Conservation (phyloP, 2,888 invertebrate species). For the Aproaerema taeniolella region DNA sequence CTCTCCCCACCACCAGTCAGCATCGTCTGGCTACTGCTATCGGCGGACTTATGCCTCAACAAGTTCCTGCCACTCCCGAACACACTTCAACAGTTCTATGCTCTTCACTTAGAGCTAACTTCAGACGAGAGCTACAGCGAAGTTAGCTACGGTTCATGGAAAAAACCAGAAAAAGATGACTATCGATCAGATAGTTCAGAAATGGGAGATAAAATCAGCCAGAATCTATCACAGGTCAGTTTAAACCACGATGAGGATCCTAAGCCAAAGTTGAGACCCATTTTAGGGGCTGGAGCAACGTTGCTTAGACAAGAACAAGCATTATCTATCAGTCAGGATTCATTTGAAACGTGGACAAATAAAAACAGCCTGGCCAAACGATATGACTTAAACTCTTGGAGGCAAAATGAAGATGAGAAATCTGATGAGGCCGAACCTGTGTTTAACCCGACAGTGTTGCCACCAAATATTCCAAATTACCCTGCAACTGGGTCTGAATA, state of each 20-base stretch:
- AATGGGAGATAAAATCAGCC: slow-evolving; percentile 38
- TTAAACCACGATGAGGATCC: slow-evolving; percentile 51
- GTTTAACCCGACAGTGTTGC: slow-evolving; percentile 49
- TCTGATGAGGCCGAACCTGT: slow-evolving; percentile 45
- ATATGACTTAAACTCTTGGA: slow-evolving; percentile 65
- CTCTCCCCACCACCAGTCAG: slow-evolving; percentile 54
- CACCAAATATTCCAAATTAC: slow-evolving; percentile 31
- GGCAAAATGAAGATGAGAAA: slow-evolving; percentile 54
- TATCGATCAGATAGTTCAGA: slow-evolving; percentile 32
- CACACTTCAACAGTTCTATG: slow-evolving; percentile 65
- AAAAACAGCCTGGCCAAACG: slow-evolving; percentile 51
- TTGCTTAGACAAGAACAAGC: slow-evolving; percentile 41
- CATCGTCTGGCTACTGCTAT: slow-evolving; percentile 61
- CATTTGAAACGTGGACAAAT: slow-evolving; percentile 53
- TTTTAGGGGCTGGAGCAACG: slow-evolving; percentile 61
- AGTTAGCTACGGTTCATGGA: slow-evolving; percentile 67
- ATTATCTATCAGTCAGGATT: slow-evolving; percentile 38
- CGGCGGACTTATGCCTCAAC: slow-evolving; percentile 62
- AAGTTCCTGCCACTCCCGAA: slow-evolving; percentile 66
- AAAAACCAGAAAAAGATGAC: slow-evolving; percentile 51
- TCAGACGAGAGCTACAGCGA: slow-evolving; percentile 58
- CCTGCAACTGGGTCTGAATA: too few species aligned
- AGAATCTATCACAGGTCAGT: slow-evolving; percentile 52
- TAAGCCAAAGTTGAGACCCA: slow-evolving; percentile 61
- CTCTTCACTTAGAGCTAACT: slow-evolving; percentile 55